phyloP scores from a whole-genome alignment of 2,888 invertebrate genomes.

The Diaphora mendica region DNA sequence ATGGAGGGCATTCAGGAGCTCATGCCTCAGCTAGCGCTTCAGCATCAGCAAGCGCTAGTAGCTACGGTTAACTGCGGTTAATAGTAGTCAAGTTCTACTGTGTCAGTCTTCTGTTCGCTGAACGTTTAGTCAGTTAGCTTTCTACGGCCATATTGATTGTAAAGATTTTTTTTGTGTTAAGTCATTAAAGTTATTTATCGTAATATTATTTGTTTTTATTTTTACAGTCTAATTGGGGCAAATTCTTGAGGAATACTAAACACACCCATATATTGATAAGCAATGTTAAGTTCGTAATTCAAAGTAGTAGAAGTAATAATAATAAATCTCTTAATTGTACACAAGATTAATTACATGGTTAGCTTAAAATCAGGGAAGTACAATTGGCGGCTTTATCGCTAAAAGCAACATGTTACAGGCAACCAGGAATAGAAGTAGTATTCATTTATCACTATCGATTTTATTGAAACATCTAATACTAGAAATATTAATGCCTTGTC shows the following conservation, averaged over 20 bases:
- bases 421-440: too few relatives aligned
- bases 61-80: constrained; percentile 60
- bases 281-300: too few relatives aligned
- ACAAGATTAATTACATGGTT: too few relatives aligned
- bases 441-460: too few relatives aligned
- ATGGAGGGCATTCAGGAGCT: constrained; percentile 57
- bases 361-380: too few relatives aligned
- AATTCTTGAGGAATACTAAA: not conserved
- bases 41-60: constrained; percentile 66
- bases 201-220: constrained; percentile 29
- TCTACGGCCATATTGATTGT: constrained; percentile 48
- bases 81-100: constrained; percentile 17
- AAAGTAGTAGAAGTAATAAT: too few relatives aligned
- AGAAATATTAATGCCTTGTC: too few relatives aligned
- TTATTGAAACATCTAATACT: too few relatives aligned
- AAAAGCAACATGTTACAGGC: too few relatives aligned
- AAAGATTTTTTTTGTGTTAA: constrained; percentile 39
- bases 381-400: too few relatives aligned
- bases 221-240: not conserved
- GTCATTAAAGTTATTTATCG: constrained; percentile 52
- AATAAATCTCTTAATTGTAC: too few relatives aligned
- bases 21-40: constrained; percentile 69
- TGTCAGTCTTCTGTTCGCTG: constrained; percentile 16
- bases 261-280: too few relatives aligned
- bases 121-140: constrained; percentile 43